These are phyloP conservation scores for Hydrolagus affinis DNA, from an alignment of 2,113 vertebrate species.

Conservation along the genomic window DNA sequence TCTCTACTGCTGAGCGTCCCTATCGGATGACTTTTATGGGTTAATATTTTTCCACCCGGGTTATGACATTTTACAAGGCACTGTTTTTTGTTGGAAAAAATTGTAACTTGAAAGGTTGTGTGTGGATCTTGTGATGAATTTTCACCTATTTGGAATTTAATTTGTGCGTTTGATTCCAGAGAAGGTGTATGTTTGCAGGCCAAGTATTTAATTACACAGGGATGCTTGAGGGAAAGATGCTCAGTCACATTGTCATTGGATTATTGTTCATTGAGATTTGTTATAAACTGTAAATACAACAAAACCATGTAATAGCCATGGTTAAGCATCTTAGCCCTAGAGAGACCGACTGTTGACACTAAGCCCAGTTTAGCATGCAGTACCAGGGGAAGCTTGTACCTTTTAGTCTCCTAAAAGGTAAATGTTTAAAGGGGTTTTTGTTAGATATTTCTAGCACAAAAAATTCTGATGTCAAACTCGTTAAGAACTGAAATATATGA, in stretches of 20 bases:
- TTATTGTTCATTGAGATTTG: not conserved
- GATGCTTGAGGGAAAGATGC: not conserved
- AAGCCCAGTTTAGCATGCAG: not conserved
- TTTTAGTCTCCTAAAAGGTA: not conserved
- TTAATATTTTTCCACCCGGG: not conserved
- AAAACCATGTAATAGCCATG: not conserved
- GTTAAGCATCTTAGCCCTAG: not conserved
- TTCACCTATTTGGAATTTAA: not conserved
- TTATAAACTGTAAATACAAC: conserved; percentile 20
- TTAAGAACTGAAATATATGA: not conserved
- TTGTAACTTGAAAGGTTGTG: not conserved
- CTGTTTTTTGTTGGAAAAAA: not conserved
- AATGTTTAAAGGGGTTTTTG: not conserved
- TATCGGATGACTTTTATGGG: not conserved
- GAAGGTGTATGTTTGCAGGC: conserved; percentile 13
- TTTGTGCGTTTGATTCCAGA: not conserved
- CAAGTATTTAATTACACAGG: conserved; percentile 13
- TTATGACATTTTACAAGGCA: not conserved
- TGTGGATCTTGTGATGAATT: not conserved
- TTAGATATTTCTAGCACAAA: not conserved
- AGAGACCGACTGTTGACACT: not conserved
- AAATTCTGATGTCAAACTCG: not conserved
- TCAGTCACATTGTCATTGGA: not conserved
- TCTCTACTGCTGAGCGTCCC: too few relatives aligned
- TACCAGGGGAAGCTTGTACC: not conserved